phyloP scores from a whole-genome alignment of 1,140 invertebrate species.

The Drosophila equinoxialis region DNA sequence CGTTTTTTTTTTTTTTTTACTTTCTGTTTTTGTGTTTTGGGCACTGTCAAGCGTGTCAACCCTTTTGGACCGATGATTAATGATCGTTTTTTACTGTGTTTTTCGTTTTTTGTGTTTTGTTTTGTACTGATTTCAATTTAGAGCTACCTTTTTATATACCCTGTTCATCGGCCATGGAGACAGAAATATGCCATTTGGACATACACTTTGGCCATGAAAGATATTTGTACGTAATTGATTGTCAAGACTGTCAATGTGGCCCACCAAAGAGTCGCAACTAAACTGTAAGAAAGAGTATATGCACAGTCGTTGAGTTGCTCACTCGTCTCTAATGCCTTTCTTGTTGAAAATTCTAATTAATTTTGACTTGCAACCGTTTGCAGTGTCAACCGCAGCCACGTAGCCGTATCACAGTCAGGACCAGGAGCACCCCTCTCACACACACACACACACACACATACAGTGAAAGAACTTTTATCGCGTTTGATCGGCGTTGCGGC shows the following conservation, averaged over 20 bases:
- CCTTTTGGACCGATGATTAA: slow-evolving; percentile 73
- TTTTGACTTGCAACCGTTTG: slow-evolving; percentile 80
- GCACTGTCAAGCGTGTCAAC: slow-evolving; percentile 68
- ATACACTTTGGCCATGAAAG: not conserved
- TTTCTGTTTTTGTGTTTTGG: slow-evolving; percentile 39
- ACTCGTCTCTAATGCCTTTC: slow-evolving; percentile 12
- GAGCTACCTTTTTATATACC: slow-evolving; percentile 32
- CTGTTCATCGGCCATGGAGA: not conserved
- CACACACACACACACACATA: slow-evolving; percentile 23
- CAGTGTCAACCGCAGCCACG: slow-evolving; percentile 74
- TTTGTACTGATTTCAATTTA: slow-evolving; percentile 79
- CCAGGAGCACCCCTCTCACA: slow-evolving; percentile 1
- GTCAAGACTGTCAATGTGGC: no score
- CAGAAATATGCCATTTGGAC: not conserved
- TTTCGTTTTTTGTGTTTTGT: slow-evolving; percentile 47
- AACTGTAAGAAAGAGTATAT: not conserved
- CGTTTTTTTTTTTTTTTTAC: slow-evolving; percentile 23
- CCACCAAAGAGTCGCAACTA: no score
- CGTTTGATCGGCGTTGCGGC: slow-evolving; percentile 76
- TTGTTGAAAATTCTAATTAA: slow-evolving; percentile 79
- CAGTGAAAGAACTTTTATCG: slow-evolving; percentile 56
- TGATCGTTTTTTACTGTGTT: slow-evolving; percentile 62
- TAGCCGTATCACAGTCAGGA: slow-evolving; percentile 31
- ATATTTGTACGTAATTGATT: no score
- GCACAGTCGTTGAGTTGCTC: slow-evolving; percentile 2